These are phyloP conservation scores for Yponomeuta evonymella DNA, from an alignment of 2,888 invertebrate species.

Conservation along the genomic window DNA sequence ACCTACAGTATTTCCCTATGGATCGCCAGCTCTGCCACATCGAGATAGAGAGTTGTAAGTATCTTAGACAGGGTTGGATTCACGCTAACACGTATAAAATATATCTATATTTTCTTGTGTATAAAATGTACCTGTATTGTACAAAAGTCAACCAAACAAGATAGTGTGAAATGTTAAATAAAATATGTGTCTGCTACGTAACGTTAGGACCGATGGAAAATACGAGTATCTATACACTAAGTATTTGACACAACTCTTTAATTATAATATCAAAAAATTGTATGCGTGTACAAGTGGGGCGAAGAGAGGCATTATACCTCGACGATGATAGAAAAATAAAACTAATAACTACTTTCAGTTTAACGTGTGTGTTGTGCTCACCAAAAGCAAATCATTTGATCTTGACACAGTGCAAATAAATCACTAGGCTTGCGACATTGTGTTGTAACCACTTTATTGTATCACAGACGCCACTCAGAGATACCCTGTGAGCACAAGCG, in stretches of 20 bases:
- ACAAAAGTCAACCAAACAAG: too few species aligned
- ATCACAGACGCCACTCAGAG: constrained; percentile 71
- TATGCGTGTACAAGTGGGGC: not conserved
- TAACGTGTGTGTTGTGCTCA: constrained; percentile 48
- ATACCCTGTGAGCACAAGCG: constrained; percentile 66
- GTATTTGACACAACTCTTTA: too few species aligned
- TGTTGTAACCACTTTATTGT: constrained; percentile 70
- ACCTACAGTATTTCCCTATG: constrained; percentile 97
- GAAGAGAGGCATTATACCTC: not conserved
- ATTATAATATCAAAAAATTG: not conserved
- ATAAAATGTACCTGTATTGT: too few species aligned
- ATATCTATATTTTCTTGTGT: too few species aligned
- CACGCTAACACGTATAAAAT: not conserved
- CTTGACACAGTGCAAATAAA: constrained; percentile 59
- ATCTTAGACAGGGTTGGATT: constrained; percentile 27
- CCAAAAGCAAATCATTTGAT: constrained; percentile 56
- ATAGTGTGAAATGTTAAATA: too few species aligned
- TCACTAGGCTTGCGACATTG: constrained; percentile 69
- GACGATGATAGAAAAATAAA: constrained; percentile 59
- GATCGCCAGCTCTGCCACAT: constrained; percentile 96
- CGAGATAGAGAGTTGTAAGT: constrained; percentile 98
- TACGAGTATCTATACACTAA: too few species aligned
- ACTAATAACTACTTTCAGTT: constrained; percentile 11
- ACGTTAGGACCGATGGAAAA: too few species aligned
- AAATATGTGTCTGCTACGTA: too few species aligned